These are phyloP conservation scores for Epizoanthus rinbou DNA, from an alignment of 92 coral and sea anemone species.

Conservation along the genomic window DNA sequence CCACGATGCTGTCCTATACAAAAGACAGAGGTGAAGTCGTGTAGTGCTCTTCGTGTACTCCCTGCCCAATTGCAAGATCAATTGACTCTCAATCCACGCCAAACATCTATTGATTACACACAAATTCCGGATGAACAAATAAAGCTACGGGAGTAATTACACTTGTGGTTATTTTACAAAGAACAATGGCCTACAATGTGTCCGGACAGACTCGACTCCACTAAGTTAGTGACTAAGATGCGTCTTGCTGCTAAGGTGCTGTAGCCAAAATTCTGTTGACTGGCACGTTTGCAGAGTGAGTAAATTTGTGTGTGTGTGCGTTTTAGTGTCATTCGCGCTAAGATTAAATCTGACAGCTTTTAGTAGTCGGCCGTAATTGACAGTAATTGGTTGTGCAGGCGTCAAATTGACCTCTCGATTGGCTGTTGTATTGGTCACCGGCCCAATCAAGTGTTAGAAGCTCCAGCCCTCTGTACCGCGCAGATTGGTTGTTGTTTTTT, in stretches of 20 bases:
- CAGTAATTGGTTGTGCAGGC: conserved; percentile 41
- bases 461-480: conserved; percentile 24
- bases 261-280: not conserved
- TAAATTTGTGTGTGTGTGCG: not conserved
- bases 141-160: not conserved
- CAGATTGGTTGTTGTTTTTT: not conserved
- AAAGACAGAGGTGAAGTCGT: not conserved
- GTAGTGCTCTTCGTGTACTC: not conserved
- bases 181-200: conserved; percentile 18
- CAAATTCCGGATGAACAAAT: conserved; percentile 28
- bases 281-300: not conserved
- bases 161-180: conserved; percentile 11
- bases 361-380: conserved; percentile 37
- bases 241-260: not conserved
- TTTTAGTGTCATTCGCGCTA: conserved; percentile 24
- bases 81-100: conserved; percentile 43
- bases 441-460: conserved; percentile 25
- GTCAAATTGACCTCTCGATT: conserved; percentile 33
- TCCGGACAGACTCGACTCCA: conserved; percentile 23
- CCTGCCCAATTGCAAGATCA: conserved; percentile 13
- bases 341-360: conserved; percentile 34
- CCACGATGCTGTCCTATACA: not conserved
- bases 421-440: conserved; percentile 1
- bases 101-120: conserved; percentile 36
- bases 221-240: not conserved